A percentile compares a stretch with the other conserved stretches of the same genome.
Evolutionary conservation across 2,113 vertebrate genomes (phyloP).

Genomic region (Apaloderma vittatum): DNA sequence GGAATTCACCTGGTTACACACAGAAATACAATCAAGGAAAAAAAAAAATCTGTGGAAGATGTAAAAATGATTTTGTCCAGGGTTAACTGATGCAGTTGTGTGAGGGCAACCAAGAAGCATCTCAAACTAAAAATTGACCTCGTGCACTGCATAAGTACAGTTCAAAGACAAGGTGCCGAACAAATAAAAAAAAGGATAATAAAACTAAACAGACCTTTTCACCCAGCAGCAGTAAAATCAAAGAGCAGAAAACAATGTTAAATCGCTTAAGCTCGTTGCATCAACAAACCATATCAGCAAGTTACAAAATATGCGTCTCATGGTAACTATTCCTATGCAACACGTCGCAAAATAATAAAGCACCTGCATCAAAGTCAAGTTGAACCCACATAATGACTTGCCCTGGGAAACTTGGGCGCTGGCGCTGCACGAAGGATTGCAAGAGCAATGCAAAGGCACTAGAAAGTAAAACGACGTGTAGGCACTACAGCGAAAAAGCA

Average conservation of each 20-base stretch:
- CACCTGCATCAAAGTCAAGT: conserved; percentile 43
- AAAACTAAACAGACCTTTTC: conserved; percentile 67
- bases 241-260: conserved; percentile 70
- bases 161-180: conserved; percentile 39
- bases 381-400: conserved; percentile 49
- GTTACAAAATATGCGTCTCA: conserved; percentile 66
- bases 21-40: not conserved
- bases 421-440: not conserved
- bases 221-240: conserved; percentile 53
- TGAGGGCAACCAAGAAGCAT: not conserved
- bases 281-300: conserved; percentile 44
- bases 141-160: not conserved
- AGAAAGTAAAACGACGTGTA: not conserved
- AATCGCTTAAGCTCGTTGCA: conserved; percentile 47
- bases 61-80: not conserved
- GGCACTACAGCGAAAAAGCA: not conserved
- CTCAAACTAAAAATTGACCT: not conserved
- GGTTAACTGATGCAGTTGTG: not conserved
- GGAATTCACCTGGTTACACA: not conserved
- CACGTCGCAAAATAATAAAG: conserved; percentile 34
- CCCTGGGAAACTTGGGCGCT: conserved; percentile 23
- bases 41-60: fast-evolving
- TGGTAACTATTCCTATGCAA: conserved; percentile 61
- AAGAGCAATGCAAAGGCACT: not conserved
- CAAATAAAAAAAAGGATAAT: conserved; percentile 49